phyloP scores from a whole-genome alignment of 1,140 invertebrate genomes.

The Mya arenaria region DNA sequence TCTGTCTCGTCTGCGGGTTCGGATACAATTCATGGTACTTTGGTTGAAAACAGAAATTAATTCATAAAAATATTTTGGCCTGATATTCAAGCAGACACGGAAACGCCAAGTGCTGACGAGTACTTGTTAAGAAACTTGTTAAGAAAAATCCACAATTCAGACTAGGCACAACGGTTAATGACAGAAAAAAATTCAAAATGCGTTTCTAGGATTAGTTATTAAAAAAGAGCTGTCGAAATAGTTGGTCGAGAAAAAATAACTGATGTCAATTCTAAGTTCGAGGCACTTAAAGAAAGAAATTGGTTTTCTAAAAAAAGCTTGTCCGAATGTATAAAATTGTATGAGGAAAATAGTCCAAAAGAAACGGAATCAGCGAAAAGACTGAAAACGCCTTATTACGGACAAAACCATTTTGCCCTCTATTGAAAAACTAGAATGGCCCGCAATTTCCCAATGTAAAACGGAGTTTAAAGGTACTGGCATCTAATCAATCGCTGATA shows the following conservation, averaged over 20 bases:
- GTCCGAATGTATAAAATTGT: too few species aligned
- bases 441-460: too few species aligned
- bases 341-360: too few species aligned
- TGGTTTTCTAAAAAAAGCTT: too few species aligned
- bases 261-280: too few species aligned
- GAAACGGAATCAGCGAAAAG: too few species aligned
- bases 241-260: neutral
- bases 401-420: too few species aligned
- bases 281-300: too few species aligned
- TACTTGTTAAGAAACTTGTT: neutral
- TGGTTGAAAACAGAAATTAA: neutral
- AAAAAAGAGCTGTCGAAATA: neutral
- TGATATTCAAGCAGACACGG: neutral
- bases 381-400: too few species aligned
- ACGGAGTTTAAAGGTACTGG: too few species aligned
- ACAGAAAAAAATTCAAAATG: neutral
- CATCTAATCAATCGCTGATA: too few species aligned
- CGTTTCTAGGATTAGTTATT: neutral
- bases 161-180: neutral
- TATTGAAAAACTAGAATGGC: too few species aligned
- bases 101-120: neutral
- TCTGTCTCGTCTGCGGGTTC: neutral
- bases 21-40: neutral
- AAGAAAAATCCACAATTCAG: neutral
- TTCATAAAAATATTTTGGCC: neutral